phyloP scores from a whole-genome alignment of 2,113 vertebrate species.

The Malurus alboscapulatus region DNA sequence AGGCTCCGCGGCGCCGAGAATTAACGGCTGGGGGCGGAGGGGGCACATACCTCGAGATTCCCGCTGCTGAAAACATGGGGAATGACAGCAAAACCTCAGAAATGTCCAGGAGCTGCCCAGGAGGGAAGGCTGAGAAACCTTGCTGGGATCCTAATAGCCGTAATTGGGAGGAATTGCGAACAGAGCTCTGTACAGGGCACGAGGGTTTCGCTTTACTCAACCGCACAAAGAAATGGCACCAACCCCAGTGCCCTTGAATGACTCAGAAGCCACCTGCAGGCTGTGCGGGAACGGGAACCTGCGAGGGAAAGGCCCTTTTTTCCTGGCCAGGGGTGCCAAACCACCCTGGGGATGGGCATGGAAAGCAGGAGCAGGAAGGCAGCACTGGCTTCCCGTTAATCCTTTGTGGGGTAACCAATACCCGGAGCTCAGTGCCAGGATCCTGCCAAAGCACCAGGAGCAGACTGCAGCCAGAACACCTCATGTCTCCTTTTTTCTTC shows the following conservation, averaged over 20 bases:
- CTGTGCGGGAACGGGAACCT: not conserved
- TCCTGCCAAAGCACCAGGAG: not conserved
- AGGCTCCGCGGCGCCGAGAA: not conserved
- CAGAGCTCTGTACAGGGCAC: rapidly evolving
- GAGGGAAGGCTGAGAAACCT: not conserved
- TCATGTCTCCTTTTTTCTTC: not conserved
- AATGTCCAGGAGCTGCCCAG: not conserved
- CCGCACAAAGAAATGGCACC: not conserved
- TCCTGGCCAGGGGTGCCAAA: not conserved
- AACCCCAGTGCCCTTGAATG: not conserved
- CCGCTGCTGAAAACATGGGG: not conserved
- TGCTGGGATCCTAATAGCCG: not conserved
- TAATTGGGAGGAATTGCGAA: not conserved
- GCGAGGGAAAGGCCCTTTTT: not conserved
- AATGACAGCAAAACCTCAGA: not conserved
- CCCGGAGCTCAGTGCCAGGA: rapidly evolving
- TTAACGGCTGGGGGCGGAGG: not conserved
- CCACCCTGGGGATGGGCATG: not conserved
- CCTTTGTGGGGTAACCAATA: not conserved
- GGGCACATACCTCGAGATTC: not conserved
- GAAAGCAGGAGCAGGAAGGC: not conserved
- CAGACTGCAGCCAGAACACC: not conserved
- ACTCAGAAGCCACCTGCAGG: not conserved
- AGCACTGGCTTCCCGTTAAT: not conserved
- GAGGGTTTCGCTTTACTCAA: not conserved